Percentiles rank a stretch among this genome's conserved stretches.
Evolutionary conservation across 2,113 vertebrate genomes (phyloP).

Genomic region (Pedionomus torquatus): DNA sequence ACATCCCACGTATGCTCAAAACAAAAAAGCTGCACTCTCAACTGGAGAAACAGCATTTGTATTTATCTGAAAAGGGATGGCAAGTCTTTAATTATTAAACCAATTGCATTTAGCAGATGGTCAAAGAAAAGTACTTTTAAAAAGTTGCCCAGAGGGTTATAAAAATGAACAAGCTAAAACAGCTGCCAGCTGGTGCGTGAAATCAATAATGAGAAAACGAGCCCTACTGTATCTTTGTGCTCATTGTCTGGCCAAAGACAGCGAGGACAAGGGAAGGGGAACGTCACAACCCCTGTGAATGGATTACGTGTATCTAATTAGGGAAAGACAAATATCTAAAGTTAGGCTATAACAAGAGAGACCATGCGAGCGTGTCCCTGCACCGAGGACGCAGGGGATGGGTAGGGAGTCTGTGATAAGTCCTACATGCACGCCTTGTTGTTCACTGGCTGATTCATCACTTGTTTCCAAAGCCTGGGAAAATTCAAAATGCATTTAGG

Average conservation of each 20-base stretch:
- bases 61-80: constrained; percentile 65
- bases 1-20: neutral
- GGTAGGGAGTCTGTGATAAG: fast-evolving
- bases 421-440: neutral
- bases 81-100: constrained; percentile 86
- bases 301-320: constrained; percentile 66
- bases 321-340: constrained; percentile 32
- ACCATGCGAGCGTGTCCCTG: neutral
- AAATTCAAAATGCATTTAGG: neutral
- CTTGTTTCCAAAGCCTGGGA: neutral
- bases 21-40: constrained; percentile 54
- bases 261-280: constrained; percentile 62
- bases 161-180: constrained; percentile 81
- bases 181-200: constrained; percentile 85
- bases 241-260: constrained; percentile 78
- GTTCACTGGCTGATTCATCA: neutral
- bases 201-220: constrained; percentile 86
- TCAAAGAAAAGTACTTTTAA: constrained; percentile 82
- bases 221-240: constrained; percentile 83
- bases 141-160: constrained; percentile 84
- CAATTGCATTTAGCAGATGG: constrained; percentile 81
- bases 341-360: neutral
- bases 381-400: neutral
- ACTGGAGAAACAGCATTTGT: constrained; percentile 57
- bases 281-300: constrained; percentile 49